Evolutionary conservation across 2,113 vertebrate genomes (phyloP).

Genomic region (Meriones unguiculatus): DNA sequence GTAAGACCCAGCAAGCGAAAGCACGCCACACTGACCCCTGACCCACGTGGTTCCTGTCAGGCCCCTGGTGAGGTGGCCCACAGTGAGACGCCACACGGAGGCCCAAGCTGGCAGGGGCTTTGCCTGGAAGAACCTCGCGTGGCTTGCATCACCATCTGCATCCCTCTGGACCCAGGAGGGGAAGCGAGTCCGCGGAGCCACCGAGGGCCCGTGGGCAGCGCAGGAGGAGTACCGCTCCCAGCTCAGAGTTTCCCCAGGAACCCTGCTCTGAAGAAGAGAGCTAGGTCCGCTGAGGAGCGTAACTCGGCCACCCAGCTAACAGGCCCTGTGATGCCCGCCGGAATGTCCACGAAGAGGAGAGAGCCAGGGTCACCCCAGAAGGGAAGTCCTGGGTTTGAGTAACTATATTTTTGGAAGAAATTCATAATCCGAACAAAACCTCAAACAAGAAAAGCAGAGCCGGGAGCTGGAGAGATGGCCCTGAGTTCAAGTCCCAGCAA

Average conservation of each 20-base stretch:
- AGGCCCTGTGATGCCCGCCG: not conserved
- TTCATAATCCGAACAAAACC: constrained; percentile 44
- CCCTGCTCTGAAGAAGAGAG: not conserved
- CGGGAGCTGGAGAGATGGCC: too few species aligned
- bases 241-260: not conserved
- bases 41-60: not conserved
- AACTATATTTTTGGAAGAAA: constrained; percentile 72
- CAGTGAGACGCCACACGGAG: not conserved
- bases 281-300: not conserved
- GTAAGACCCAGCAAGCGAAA: not conserved
- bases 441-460: not conserved
- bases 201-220: not conserved
- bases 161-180: not conserved
- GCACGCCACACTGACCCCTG: not conserved
- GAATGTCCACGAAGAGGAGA: not conserved
- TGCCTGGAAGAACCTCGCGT: not conserved
- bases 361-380: not conserved
- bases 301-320: not conserved
- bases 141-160: not conserved
- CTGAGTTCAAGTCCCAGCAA: too few species aligned
- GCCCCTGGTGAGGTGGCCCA: not conserved
- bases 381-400: constrained; percentile 41
- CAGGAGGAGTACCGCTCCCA: not conserved
- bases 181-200: not conserved
- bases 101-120: not conserved